Evolutionary conservation across 2,888 invertebrate genomes (phyloP).

Genomic region (Coecobrya sp.): DNA sequence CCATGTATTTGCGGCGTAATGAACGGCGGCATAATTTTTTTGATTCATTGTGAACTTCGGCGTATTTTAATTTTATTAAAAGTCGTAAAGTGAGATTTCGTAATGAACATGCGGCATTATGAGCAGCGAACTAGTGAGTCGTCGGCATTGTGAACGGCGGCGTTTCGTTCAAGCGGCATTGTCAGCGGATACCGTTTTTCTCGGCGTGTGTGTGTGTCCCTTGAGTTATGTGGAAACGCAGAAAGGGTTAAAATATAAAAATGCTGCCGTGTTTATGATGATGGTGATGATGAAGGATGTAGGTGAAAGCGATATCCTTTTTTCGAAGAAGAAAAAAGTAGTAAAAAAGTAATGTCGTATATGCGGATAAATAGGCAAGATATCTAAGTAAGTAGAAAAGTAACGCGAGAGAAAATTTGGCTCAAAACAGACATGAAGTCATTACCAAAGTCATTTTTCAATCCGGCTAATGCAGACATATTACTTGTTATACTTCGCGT

Average conservation of each 20-base stretch:
- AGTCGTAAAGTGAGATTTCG: too few species aligned
- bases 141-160: too few species aligned
- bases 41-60: too few species aligned
- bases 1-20: too few species aligned
- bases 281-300: constrained; percentile 52
- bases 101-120: too few species aligned
- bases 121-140: too few species aligned
- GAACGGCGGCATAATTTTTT: too few species aligned
- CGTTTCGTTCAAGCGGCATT: too few species aligned
- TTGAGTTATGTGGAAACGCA: constrained; percentile 44
- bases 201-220: background rate
- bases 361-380: constrained; percentile 31
- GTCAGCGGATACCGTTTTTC: background rate
- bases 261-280: constrained; percentile 14
- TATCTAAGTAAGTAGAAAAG: background rate
- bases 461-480: constrained; percentile 80
- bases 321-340: constrained; percentile 19
- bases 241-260: constrained; percentile 17
- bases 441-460: constrained; percentile 86
- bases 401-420: constrained; percentile 61
- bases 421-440: constrained; percentile 82
- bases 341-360: constrained; percentile 16
- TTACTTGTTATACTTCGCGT: constrained; percentile 20
- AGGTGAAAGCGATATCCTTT: constrained; percentile 47
- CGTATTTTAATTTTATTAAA: too few species aligned